These are phyloP conservation scores for Bufo bufo DNA, from an alignment of 2,113 vertebrate species.

Conservation along the genomic window DNA sequence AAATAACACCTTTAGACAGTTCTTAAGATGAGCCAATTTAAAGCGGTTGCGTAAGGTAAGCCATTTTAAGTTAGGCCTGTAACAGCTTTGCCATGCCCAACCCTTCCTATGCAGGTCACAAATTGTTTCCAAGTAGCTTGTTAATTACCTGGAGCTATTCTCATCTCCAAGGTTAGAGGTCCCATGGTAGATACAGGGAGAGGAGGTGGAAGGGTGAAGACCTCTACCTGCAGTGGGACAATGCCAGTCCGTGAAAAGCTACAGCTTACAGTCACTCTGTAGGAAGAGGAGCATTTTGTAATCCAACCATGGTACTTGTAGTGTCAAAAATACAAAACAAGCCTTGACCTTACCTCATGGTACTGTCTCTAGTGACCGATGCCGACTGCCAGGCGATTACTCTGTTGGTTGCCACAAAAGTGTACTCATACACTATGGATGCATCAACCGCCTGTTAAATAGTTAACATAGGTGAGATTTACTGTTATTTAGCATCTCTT, in stretches of 20 bases:
- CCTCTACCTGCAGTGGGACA: conserved; percentile 64
- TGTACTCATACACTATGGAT: conserved; percentile 69
- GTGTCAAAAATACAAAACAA: background rate
- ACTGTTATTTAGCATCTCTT: no score
- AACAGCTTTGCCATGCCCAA: no score
- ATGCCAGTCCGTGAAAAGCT: conserved; percentile 65
- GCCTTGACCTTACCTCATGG: conserved; percentile 66
- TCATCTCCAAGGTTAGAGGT: conserved; percentile 65
- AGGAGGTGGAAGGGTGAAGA: conserved; percentile 26
- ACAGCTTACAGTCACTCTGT: conserved; percentile 67
- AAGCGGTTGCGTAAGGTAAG: no score
- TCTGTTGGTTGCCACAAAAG: conserved; percentile 61
- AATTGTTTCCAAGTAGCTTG: no score
- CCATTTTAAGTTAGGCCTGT: no score
- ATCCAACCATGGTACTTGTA: background rate
- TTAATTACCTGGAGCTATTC: conserved; percentile 66
- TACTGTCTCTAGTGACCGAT: conserved; percentile 67
- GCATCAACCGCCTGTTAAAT: conserved; percentile 56
- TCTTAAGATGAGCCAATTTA: no score
- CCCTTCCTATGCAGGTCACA: no score
- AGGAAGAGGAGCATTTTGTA: background rate
- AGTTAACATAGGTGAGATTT: no score
- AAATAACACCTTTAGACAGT: no score
- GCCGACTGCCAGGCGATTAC: conserved; percentile 56
- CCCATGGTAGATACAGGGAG: conserved; percentile 50